phyloP scores from a whole-genome alignment of 92 coral and sea anemone genomes.

The Epizoanthus illoricatus region DNA sequence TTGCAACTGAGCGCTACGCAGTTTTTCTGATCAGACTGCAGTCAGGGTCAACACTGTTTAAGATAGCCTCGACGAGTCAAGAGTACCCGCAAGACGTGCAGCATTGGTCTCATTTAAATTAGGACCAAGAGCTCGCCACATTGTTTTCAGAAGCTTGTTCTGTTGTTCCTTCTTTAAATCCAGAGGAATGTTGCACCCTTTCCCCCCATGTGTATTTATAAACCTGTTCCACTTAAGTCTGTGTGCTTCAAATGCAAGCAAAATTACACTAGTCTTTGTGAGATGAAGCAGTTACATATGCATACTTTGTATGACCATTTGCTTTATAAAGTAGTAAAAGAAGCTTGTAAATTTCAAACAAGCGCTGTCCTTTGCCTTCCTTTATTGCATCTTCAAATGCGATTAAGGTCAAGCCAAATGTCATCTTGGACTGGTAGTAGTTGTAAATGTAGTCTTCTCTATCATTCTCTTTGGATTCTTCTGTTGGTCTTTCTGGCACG shows the following conservation, averaged over 20 bases:
- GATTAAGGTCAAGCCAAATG: constrained; percentile 52
- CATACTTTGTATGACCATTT: constrained; percentile 58
- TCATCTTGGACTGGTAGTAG: constrained; percentile 57
- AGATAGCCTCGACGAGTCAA: constrained; percentile 53
- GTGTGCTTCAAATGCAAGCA: constrained; percentile 54
- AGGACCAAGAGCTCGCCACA: constrained; percentile 69
- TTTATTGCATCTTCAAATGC: constrained; percentile 66
- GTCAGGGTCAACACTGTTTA: constrained; percentile 50
- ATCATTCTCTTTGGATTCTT: neutral
- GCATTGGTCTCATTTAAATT: constrained; percentile 62
- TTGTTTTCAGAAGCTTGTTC: constrained; percentile 47
- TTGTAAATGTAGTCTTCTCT: constrained; percentile 55
- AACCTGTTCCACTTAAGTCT: constrained; percentile 66
- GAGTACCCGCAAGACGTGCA: constrained; percentile 57
- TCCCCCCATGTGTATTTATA: constrained; percentile 56
- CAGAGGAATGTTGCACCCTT: constrained; percentile 57
- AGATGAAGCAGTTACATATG: constrained; percentile 55
- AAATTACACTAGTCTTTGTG: constrained; percentile 46
- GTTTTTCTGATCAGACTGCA: constrained; percentile 33
- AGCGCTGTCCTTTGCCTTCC: constrained; percentile 68
- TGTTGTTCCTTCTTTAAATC: constrained; percentile 68
- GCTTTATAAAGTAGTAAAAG: constrained; percentile 55
- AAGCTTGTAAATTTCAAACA: constrained; percentile 61
- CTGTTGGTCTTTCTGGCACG: too few relatives aligned
- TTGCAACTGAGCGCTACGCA: constrained; percentile 29